Base-by-base conservation (phyloP, 2,888 invertebrate species). In the Acanthopleura granulata region DNA sequence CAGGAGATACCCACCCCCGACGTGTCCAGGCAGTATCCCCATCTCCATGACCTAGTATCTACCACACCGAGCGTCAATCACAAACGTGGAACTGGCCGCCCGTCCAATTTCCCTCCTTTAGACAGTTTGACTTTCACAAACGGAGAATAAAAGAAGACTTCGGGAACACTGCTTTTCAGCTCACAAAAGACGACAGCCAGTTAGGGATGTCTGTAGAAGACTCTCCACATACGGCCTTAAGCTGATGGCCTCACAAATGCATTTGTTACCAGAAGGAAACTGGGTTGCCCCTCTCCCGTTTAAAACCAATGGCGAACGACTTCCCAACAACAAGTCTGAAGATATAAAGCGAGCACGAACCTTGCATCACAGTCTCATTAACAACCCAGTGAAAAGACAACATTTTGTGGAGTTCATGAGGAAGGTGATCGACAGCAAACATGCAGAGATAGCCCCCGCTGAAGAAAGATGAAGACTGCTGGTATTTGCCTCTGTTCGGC, bases 211-310 rank as follows among this genome's bases (percentile, higher is more conserved):
- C 79, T 18, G 61, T 75, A 22, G 79, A 81, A 61, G 82, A 82
- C 50, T 62, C 51, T 49, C 27, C n/a, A n/a, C n/a, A n/a, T n/a
- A 74, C 25, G 79, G 78, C 51, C 27, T 80, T 0, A n/a, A 57
- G 3, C 16, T 72, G 18, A 79, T 81, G 76, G 73, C 78, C 9
- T 40, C 40, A 40, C 14, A 72, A n/a, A 25, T 14, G 69, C 75
- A 22, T 78, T 80, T 30, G 16, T 25, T 14, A 70, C 4, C 16
- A 25, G 57, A 57, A 25, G 79, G 79, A 51, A 75, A 72, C 40
- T 82, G 79, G 82, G 49, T 72, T n/a, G 77, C 76, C 14, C 82
- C 79, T n/a, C 75, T 81, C 15, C 80, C 80, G 4, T 82, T 82
- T 72, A 57, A 40, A 22, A 14, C 49, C 15, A 25, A 12, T 15